Percentiles rank a stretch among this genome's conserved stretches.
These are phyloP conservation scores for Drosophila melanica DNA, from an alignment of 1,140 invertebrate genomes.

Conservation along the genomic window DNA sequence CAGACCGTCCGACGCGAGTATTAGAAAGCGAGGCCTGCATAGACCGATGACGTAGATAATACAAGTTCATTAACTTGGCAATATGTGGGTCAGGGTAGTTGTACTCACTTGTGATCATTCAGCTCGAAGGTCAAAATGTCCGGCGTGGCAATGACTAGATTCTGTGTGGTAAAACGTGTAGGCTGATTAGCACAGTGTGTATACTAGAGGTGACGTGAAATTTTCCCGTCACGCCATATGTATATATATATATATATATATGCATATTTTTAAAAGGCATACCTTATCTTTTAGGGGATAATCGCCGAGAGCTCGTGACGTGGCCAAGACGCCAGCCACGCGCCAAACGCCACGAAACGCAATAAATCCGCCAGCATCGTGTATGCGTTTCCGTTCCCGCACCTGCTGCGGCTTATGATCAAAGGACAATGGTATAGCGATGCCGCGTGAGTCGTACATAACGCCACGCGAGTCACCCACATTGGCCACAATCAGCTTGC, in stretches of 20 bases:
- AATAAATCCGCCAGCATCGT: conserved; percentile 96
- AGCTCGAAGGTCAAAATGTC: conserved; percentile 97
- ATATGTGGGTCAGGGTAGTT: background rate
- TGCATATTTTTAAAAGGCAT: conserved; percentile 56
- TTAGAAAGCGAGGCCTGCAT: conserved; percentile 91
- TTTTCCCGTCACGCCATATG: conserved; percentile 25
- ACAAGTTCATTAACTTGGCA: conserved; percentile 18
- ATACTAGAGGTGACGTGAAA: background rate
- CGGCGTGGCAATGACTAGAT: conserved; percentile 96
- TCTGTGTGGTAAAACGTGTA: conserved; percentile 83
- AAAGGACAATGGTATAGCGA: conserved; percentile 95
- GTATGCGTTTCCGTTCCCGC: conserved; percentile 93
- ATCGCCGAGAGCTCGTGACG: conserved; percentile 96
- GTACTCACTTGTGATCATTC: conserved; percentile 88
- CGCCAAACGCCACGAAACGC: conserved; percentile 98
- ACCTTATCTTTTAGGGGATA: conserved; percentile 94
- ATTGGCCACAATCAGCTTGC: conserved; percentile 95
- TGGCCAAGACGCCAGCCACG: conserved; percentile 97
- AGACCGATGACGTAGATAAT: conserved; percentile 2
- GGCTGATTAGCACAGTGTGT: conserved; percentile 13
- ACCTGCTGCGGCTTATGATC: conserved; percentile 98
- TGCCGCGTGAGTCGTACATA: conserved; percentile 95
- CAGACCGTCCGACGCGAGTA: conserved; percentile 96
- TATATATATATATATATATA: no score
- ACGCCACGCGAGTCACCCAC: conserved; percentile 98